Conservation (phyloP, 64 coral and sea anemone genomes). For the Montipora sp. region DNA sequence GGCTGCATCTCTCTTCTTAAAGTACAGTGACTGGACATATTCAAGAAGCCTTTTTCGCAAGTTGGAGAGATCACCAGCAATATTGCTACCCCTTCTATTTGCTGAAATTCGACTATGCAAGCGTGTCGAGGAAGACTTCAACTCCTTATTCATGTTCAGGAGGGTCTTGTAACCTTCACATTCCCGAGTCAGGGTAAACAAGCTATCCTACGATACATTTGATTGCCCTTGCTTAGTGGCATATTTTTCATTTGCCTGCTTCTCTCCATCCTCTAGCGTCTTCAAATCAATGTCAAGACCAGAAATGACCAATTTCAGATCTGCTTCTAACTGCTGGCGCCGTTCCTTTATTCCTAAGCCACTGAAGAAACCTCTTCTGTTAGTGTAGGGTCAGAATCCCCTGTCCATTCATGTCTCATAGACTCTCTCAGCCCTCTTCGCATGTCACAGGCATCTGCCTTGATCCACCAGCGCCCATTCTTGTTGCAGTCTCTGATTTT, state of each 20-base stretch:
- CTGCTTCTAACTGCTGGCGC: not conserved
- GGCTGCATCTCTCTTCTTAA: not conserved
- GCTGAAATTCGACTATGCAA: not conserved
- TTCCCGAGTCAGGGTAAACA: not conserved
- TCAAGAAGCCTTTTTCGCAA: not conserved
- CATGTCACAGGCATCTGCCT: constrained; percentile 18
- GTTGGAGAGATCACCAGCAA: constrained; percentile 1
- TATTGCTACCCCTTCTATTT: constrained; percentile 17
- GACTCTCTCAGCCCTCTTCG: not conserved
- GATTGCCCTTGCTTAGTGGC: not conserved
- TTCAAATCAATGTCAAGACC: constrained; percentile 33
- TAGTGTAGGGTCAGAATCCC: not conserved
- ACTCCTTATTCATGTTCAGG: not conserved
- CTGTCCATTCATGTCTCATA: constrained; percentile 1
- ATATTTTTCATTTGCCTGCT: not conserved
- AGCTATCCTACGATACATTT: not conserved
- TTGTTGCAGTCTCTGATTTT: not conserved
- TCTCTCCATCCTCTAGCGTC: not conserved
- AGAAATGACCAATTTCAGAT: not conserved
- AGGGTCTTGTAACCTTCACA: not conserved
- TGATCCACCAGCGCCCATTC: constrained; percentile 20
- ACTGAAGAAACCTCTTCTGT: not conserved
- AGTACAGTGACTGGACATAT: not conserved
- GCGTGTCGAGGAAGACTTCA: not conserved
- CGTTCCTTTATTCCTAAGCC: not conserved